A percentile compares a stretch with the other conserved stretches of the same genome.
These are phyloP conservation scores for Leptatherina wallacei DNA, from an alignment of 2,797 vertebrate species.

Conservation along the genomic window DNA sequence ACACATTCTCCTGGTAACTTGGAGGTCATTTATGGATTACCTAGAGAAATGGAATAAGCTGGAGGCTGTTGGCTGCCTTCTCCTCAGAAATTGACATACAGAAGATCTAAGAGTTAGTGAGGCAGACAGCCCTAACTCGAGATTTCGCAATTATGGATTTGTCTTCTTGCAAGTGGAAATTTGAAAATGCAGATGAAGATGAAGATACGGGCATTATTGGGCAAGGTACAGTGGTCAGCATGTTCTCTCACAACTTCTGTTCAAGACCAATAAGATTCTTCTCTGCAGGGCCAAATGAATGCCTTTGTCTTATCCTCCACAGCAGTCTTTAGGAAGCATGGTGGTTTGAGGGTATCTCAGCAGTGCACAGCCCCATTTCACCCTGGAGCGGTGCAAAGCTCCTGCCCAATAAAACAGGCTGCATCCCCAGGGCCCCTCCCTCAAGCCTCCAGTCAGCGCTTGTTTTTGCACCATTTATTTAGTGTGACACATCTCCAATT, in stretches of 20 bases:
- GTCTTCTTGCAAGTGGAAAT: constrained; percentile 50
- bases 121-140: constrained; percentile 45
- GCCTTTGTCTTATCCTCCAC: constrained; percentile 71
- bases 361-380: constrained; percentile 78
- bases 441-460: constrained; percentile 85
- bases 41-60: constrained; percentile 67
- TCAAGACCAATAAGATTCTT: constrained; percentile 37
- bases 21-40: constrained; percentile 77
- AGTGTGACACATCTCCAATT: constrained; percentile 90
- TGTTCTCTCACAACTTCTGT: constrained; percentile 53
- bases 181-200: constrained; percentile 68
- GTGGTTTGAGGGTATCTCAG: constrained; percentile 77
- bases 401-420: constrained; percentile 85
- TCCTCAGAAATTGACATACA: constrained; percentile 69
- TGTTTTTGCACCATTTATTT: constrained; percentile 90
- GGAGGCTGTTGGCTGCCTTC: constrained; percentile 60
- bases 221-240: constrained; percentile 48
- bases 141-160: constrained; percentile 75
- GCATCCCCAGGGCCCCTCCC: constrained; percentile 83
- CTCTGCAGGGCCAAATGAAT: constrained; percentile 55
- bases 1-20: constrained; percentile 64
- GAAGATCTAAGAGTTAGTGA: constrained; percentile 44
- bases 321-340: constrained; percentile 61
- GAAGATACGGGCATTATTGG: constrained; percentile 31
- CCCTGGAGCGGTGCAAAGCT: constrained; percentile 82